These are phyloP conservation scores for Euzetes globulus DNA, from an alignment of 2,888 invertebrate genomes.

Conservation along the genomic window DNA sequence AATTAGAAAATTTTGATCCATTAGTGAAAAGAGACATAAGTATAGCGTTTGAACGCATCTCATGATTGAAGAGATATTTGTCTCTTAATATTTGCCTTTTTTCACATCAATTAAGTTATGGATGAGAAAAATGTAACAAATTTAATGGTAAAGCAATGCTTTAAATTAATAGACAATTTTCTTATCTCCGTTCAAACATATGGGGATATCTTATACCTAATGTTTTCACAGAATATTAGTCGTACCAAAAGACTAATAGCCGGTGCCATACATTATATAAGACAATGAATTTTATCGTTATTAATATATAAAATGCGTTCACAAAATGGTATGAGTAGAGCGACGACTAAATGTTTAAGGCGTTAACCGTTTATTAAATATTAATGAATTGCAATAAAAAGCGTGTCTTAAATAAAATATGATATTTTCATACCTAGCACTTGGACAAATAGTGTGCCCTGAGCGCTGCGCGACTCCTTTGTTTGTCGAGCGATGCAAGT, in stretches of 20 bases:
- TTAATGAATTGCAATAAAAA: constrained; percentile 17
- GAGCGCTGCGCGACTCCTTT: constrained; percentile 45
- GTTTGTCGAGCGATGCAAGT: constrained; percentile 47
- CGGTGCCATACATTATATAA: constrained; percentile 8
- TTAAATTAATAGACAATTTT: constrained; percentile 25
- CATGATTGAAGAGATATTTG: neutral
- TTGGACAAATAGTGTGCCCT: constrained; percentile 45
- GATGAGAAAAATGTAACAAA: neutral
- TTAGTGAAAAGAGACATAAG: constrained; percentile 11
- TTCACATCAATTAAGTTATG: constrained; percentile 1
- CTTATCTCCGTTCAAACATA: constrained; percentile 12
- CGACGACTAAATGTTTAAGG: constrained; percentile 14
- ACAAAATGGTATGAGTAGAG: constrained; percentile 3
- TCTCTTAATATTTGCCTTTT: neutral
- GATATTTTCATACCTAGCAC: constrained; percentile 46
- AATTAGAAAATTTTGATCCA: neutral
- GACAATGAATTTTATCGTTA: constrained; percentile 9
- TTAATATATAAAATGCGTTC: constrained; percentile 4
- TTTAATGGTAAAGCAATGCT: constrained; percentile 1
- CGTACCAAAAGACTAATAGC: neutral
- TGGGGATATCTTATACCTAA: constrained; percentile 16
- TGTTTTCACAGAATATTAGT: neutral
- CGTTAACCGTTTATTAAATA: constrained; percentile 23
- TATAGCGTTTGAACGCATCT: neutral
- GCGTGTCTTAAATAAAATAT: constrained; percentile 26